phyloP scores from a whole-genome alignment of 2,113 vertebrate genomes.

The Porphyrio hochstetteri region DNA sequence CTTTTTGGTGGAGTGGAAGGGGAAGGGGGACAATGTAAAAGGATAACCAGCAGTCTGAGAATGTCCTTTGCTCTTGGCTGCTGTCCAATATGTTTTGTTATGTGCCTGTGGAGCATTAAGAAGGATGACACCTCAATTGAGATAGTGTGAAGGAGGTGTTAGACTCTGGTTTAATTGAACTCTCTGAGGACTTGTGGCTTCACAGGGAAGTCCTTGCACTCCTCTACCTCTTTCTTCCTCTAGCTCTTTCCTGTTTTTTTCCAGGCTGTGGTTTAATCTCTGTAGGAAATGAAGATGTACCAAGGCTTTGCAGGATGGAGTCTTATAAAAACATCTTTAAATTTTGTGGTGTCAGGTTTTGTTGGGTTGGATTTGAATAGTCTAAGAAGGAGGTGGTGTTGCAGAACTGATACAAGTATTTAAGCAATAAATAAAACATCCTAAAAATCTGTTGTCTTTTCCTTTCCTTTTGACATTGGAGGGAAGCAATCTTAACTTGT shows the following conservation, averaged over 20 bases:
- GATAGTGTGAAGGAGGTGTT: not conserved
- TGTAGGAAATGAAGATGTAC: not conserved
- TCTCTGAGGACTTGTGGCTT: not conserved
- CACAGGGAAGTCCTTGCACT: not conserved
- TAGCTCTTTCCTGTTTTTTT: not conserved
- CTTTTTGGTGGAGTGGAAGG: not conserved
- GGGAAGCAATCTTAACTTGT: not conserved
- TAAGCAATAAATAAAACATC: not conserved
- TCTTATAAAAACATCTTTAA: not conserved
- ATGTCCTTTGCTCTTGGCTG: not conserved
- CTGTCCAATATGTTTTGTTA: not conserved
- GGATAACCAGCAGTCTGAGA: not conserved
- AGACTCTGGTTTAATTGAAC: not conserved
- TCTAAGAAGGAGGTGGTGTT: not conserved
- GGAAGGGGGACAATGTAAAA: not conserved
- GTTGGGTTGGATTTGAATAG: not conserved
- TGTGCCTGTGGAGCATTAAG: not conserved
- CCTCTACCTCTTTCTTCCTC: not conserved
- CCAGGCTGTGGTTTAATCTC: not conserved
- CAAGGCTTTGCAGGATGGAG: not conserved
- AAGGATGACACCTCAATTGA: not conserved
- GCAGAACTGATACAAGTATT: not conserved
- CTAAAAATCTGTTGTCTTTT: not conserved
- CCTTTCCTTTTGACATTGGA: not conserved
- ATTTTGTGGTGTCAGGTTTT: not conserved